These are phyloP conservation scores for Sebastes iracundus DNA, from an alignment of 2,797 vertebrate genomes.

Conservation along the genomic window DNA sequence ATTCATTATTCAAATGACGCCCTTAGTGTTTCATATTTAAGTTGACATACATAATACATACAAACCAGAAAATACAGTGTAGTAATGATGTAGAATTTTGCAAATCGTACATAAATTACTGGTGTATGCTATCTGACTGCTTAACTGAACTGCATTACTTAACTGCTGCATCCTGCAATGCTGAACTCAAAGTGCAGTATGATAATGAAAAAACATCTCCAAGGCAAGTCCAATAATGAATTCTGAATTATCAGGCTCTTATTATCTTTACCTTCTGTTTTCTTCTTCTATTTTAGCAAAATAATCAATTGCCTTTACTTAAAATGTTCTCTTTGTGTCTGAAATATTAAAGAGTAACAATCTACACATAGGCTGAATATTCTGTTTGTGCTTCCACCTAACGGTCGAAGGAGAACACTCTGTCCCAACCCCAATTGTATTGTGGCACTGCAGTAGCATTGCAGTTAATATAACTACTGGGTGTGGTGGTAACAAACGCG, in stretches of 20 bases:
- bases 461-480: too few species aligned
- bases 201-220: background rate
- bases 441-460: too few species aligned
- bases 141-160: background rate
- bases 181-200: background rate
- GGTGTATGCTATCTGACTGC: background rate
- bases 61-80: background rate
- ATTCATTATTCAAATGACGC: background rate
- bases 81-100: background rate
- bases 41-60: background rate
- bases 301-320: too few species aligned
- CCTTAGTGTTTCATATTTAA: background rate
- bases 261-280: background rate
- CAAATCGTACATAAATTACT: background rate
- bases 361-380: too few species aligned
- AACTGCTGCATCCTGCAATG: background rate
- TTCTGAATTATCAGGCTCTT: background rate
- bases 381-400: too few species aligned
- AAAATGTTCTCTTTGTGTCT: background rate
- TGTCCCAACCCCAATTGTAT: too few species aligned
- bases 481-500: too few species aligned
- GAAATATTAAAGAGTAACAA: background rate
- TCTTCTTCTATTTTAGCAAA: too few species aligned
- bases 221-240: background rate
- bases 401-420: too few species aligned